Conservation (phyloP, 1,140 invertebrate species). For the Drosophila nebulosa region DNA sequence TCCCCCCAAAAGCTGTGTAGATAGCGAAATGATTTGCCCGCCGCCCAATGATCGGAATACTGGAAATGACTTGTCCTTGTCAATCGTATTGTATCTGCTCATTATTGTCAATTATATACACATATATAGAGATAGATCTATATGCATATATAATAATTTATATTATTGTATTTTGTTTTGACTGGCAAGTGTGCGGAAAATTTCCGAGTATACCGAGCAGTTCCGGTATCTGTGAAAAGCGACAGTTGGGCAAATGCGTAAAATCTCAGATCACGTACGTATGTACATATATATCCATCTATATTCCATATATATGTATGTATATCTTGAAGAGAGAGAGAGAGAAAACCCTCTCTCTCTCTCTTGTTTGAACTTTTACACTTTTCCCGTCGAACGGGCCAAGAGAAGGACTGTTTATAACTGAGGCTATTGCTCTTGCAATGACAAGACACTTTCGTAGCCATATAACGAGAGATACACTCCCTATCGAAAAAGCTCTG, state of each 20-base stretch:
- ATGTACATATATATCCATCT: not conserved
- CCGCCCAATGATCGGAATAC: not conserved
- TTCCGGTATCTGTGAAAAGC: slow-evolving; percentile 43
- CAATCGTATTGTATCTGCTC: not conserved
- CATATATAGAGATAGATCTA: not conserved
- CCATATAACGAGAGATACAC: slow-evolving; percentile 40
- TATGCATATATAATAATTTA: slow-evolving; percentile 9
- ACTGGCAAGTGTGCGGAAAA: slow-evolving; percentile 35
- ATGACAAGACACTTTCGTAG: slow-evolving; percentile 60
- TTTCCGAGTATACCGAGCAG: slow-evolving; percentile 28
- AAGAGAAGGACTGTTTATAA: slow-evolving; percentile 69
- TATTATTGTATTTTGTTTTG: slow-evolving; percentile 4
- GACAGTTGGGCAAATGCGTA: slow-evolving; percentile 36
- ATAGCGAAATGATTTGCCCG: not conserved
- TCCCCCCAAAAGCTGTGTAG: not conserved
- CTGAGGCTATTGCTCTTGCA: slow-evolving; percentile 70
- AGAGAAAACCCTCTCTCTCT: slow-evolving; percentile 5
- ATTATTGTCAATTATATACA: not conserved
- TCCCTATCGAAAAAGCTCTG: not conserved
- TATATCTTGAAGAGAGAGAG: no score
- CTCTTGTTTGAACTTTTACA: slow-evolving; percentile 63
- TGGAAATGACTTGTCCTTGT: not conserved
- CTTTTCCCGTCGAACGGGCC: slow-evolving; percentile 44
- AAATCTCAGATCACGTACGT: slow-evolving; percentile 21
- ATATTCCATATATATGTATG: not conserved